Percentiles rank a stretch among this genome's conserved stretches.
Evolutionary conservation across 2,113 vertebrate genomes (phyloP).

Genomic region (Scalopus aquaticus): DNA sequence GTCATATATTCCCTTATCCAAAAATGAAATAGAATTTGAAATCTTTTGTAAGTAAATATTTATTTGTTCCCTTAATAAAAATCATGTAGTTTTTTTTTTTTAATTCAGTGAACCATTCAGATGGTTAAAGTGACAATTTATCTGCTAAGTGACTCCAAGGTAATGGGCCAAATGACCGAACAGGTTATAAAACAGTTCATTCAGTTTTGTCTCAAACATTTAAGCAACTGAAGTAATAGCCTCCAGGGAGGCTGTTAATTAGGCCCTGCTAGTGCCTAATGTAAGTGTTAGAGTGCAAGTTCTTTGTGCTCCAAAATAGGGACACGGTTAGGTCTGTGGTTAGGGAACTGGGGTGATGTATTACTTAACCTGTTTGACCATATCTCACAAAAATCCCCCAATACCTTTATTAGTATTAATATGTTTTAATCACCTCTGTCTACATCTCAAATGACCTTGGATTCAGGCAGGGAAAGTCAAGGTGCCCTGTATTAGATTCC

Average conservation of each 20-base stretch:
- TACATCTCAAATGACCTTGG: background rate
- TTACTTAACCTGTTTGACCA: background rate
- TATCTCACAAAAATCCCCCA: background rate
- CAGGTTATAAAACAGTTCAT: background rate
- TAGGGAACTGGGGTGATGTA: background rate
- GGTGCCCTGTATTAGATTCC: background rate
- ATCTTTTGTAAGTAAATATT: background rate
- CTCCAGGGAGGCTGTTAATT: background rate
- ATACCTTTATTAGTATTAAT: background rate
- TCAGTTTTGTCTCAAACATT: background rate
- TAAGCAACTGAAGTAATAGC: background rate
- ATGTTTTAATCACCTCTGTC: background rate
- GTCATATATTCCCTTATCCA: constrained; percentile 49
- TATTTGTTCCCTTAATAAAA: background rate
- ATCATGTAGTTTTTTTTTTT: background rate
- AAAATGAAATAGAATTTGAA: constrained; percentile 59
- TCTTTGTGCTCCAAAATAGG: background rate
- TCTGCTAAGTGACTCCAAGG: background rate
- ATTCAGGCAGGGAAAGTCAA: background rate
- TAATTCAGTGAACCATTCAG: background rate
- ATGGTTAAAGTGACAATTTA: background rate
- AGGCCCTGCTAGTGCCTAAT: background rate
- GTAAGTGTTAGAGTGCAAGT: background rate
- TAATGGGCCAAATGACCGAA: background rate
- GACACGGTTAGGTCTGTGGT: background rate